Conservation (phyloP, 1,140 invertebrate species). For the Oedothorax gibbosus region DNA sequence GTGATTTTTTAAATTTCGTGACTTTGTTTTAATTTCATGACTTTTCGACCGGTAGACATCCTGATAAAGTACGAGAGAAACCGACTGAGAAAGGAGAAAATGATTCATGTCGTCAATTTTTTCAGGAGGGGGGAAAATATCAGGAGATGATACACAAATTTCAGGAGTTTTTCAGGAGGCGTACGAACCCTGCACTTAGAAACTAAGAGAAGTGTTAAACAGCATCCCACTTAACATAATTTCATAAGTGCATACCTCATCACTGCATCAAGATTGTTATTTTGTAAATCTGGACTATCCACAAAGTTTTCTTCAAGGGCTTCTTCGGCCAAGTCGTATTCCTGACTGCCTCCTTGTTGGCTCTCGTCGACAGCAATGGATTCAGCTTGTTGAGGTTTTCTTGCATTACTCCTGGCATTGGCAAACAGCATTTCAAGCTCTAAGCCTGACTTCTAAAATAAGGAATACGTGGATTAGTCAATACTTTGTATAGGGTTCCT, state of each 20-base stretch:
- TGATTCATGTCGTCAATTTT: too few species aligned
- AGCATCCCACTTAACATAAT: neutral
- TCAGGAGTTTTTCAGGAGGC: too few species aligned
- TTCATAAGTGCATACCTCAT: slow-evolving; percentile 1
- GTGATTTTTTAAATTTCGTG: too few species aligned
- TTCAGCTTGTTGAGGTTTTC: neutral
- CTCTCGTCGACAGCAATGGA: slow-evolving; percentile 2
- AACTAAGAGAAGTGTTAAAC: too few species aligned
- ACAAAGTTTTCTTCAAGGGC: slow-evolving; percentile 2
- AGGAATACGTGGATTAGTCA: neutral
- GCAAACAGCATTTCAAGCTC: slow-evolving; percentile 59
- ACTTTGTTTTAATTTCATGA: too few species aligned
- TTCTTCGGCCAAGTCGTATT: neutral
- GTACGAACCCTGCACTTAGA: too few species aligned
- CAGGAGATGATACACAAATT: too few species aligned
- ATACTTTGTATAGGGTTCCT: too few species aligned
- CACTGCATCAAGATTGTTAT: neutral
- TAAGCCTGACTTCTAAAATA: slow-evolving; percentile 53
- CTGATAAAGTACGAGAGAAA: too few species aligned
- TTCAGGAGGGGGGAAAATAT: too few species aligned
- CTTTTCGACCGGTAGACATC: too few species aligned
- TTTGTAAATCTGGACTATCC: slow-evolving; percentile 26
- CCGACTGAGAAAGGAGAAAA: too few species aligned
- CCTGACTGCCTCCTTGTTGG: slow-evolving; percentile 9
- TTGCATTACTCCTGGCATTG: slow-evolving; percentile 50